These are phyloP conservation scores for Isichthys henryi DNA, from an alignment of 2,113 vertebrate species.

Conservation along the genomic window DNA sequence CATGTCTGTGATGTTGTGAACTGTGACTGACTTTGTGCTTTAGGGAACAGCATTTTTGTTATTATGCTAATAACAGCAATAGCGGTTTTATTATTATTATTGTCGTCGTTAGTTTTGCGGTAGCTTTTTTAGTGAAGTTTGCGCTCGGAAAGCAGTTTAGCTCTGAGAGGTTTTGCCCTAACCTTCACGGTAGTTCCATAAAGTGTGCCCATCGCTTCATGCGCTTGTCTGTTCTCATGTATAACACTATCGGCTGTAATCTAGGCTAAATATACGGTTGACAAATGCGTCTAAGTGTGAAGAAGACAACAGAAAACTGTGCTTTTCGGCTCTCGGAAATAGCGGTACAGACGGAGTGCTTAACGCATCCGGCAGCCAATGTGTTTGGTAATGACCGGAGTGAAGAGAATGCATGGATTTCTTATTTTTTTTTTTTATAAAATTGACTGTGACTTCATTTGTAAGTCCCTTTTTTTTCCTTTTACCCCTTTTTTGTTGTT, in stretches of 20 bases:
- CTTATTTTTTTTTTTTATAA: neutral
- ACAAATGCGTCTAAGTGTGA: slow-evolving; percentile 4
- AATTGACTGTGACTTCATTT: slow-evolving; percentile 64
- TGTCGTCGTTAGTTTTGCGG: neutral
- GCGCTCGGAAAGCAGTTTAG: neutral
- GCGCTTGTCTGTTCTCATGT: neutral
- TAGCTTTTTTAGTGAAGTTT: neutral
- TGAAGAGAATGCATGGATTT: neutral
- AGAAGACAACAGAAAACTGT: neutral
- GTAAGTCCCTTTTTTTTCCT: slow-evolving; percentile 56
- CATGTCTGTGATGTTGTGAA: neutral
- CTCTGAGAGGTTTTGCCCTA: neutral
- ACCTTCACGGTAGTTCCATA: neutral
- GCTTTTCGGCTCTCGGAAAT: neutral
- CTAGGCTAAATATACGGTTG: neutral
- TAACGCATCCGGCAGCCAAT: neutral
- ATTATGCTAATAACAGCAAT: neutral
- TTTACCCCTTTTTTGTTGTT: slow-evolving; percentile 55
- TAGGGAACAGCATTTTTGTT: neutral
- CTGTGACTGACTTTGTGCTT: neutral
- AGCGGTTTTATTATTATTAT: neutral
- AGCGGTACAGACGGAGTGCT: neutral
- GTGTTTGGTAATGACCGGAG: neutral
- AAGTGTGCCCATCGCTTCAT: neutral
- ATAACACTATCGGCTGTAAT: neutral